Evolutionary conservation across 64 coral and sea anemone species (phyloP).

Genomic region (Porites lutea): DNA sequence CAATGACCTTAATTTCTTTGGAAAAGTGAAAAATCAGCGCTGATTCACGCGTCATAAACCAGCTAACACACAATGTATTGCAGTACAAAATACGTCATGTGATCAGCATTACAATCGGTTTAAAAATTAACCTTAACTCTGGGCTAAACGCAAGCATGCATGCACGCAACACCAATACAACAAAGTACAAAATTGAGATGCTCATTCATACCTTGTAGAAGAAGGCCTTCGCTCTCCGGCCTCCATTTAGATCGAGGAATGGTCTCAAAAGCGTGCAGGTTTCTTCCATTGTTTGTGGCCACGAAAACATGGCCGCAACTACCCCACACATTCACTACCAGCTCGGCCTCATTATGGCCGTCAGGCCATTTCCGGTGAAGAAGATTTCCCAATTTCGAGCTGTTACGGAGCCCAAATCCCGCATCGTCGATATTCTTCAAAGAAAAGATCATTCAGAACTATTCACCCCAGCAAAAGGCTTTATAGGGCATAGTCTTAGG

Average conservation of each 20-base stretch:
- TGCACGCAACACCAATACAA: too few relatives aligned
- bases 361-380: neutral
- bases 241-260: conserved; percentile 61
- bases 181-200: neutral
- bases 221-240: conserved; percentile 55
- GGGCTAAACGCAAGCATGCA: too few relatives aligned
- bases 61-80: too few relatives aligned
- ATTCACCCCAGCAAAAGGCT: neutral
- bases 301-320: conserved; percentile 57
- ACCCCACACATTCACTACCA: conserved; percentile 52
- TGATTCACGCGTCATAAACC: too few relatives aligned
- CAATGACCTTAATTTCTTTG: too few relatives aligned
- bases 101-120: too few relatives aligned
- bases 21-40: too few relatives aligned
- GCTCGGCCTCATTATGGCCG: neutral
- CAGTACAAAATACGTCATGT: too few relatives aligned
- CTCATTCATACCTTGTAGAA: conserved; percentile 11
- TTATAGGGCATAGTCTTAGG: neutral
- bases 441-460: conserved; percentile 1
- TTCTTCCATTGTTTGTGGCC: conserved; percentile 34
- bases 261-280: conserved; percentile 44
- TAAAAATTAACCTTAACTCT: too few relatives aligned
- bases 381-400: conserved; percentile 25
- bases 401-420: conserved; percentile 39
- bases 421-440: conserved; percentile 47